Conservation (phyloP, 1,140 invertebrate genomes). For the Glossosoma conforme region DNA sequence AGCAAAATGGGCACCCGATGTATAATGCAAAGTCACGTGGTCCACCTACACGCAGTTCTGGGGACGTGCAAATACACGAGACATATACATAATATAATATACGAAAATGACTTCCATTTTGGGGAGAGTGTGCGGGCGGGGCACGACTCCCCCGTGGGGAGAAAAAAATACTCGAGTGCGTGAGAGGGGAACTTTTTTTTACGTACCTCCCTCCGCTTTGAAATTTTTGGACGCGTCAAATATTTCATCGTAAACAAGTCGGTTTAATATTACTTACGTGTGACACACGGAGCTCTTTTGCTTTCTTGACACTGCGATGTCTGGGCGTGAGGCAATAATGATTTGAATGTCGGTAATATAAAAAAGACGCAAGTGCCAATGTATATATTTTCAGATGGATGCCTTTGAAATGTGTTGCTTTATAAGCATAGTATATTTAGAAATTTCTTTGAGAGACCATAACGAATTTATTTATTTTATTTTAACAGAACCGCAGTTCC, state of each 20-base stretch:
- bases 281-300: slow-evolving; percentile 26
- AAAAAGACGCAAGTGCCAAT: too few relatives aligned
- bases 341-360: too few relatives aligned
- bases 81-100: slow-evolving; percentile 26
- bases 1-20: slow-evolving; percentile 8
- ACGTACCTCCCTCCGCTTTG: too few relatives aligned
- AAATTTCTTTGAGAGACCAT: too few relatives aligned
- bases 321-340: slow-evolving; percentile 7
- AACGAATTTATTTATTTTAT: too few relatives aligned
- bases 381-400: too few relatives aligned
- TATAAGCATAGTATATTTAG: too few relatives aligned
- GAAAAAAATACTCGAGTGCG: too few relatives aligned
- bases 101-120: slow-evolving; percentile 33
- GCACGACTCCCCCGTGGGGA: too few relatives aligned
- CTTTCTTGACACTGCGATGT: background rate
- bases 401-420: too few relatives aligned
- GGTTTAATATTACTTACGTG: slow-evolving; percentile 31
- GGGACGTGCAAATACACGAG: slow-evolving; percentile 17
- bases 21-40: slow-evolving; percentile 24
- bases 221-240: slow-evolving; percentile 33
- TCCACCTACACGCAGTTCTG: slow-evolving; percentile 28
- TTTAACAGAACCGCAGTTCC: too few relatives aligned
- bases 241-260: slow-evolving; percentile 33
- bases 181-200: slow-evolving; percentile 27
- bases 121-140: too few relatives aligned